Evolutionary conservation across 1,140 invertebrate species (phyloP), one percentile per base, ranked within the genome.

Genomic region (Orussus abietinus): DNA sequence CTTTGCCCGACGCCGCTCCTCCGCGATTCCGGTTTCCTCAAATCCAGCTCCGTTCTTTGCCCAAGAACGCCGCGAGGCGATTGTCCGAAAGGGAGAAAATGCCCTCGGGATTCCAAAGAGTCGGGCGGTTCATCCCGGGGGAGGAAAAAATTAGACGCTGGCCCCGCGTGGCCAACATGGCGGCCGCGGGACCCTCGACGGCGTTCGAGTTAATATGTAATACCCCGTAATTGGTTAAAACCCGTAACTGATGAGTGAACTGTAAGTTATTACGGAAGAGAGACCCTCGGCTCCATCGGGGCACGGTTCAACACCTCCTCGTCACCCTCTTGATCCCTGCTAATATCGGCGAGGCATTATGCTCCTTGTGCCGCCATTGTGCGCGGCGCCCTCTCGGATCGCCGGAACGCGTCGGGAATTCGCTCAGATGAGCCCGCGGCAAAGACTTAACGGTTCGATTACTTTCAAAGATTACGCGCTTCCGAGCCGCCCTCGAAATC

Each of bases 301-400:
- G 60, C 60, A 72, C 66, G 67, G 59, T 70, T 70, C 67, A 65
- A 73, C 69, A 68, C 70, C 67, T 73, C 67, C 68, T 69, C 65
- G 66, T 72, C 69, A 69, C 65, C 55, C 67, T 67, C 57, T 62
- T 68, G 59, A 66, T 59, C 59, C 50, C 47, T 48, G n/a, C n/a
- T n/a, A n/a, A n/a, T n/a, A n/a, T n/a, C n/a, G n/a, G n/a, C n/a
- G n/a, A n/a, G n/a, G n/a, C n/a, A n/a, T n/a, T n/a, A n/a, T n/a
- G n/a, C n/a, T n/a, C n/a, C n/a, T n/a, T n/a, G n/a, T n/a, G n/a
- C n/a, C n/a, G n/a, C n/a, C n/a, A n/a, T n/a, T n/a, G n/a, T n/a
- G n/a, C n/a, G n/a, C n/a, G n/a, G n/a, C n/a, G n/a, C n/a, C n/a
- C n/a, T n/a, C n/a, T n/a, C n/a, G n/a, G n/a, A n/a, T n/a, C n/a